Conservation (phyloP, 2,888 invertebrate species). For the Lepidonotus clava region DNA sequence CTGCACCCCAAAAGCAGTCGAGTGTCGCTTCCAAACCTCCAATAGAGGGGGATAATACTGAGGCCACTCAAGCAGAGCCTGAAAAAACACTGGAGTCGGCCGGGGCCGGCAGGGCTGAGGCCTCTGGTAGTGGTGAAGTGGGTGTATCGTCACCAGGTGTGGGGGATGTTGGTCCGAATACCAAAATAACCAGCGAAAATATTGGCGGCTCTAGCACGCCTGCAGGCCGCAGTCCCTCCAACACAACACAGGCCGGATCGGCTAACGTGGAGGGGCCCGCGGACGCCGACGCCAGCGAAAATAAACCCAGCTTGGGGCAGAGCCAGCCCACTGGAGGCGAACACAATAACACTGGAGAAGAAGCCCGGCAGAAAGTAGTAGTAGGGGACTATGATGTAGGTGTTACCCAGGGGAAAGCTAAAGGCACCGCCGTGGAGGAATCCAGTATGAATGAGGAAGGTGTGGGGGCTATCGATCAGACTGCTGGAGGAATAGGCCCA, state of each 20-base stretch:
- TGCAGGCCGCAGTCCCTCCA: neutral
- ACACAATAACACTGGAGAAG: neutral
- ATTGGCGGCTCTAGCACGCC: neutral
- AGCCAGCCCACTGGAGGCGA: constrained; percentile 7
- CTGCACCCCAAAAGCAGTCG: too few species aligned
- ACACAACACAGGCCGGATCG: neutral
- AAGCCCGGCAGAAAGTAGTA: neutral
- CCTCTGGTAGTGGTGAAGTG: too few species aligned
- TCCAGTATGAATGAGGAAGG: neutral
- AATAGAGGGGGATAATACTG: too few species aligned
- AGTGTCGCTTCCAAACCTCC: too few species aligned
- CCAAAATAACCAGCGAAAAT: constrained; percentile 44
- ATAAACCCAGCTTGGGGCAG: neutral
- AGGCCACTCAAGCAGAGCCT: too few species aligned
- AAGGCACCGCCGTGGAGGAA: neutral
- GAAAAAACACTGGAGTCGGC: too few species aligned
- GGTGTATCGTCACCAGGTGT: neutral
- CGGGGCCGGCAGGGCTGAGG: too few species aligned
- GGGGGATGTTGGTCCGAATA: neutral
- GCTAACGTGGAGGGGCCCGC: neutral
- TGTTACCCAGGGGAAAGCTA: neutral
- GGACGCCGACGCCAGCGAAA: constrained; percentile 10
- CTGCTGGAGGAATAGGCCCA: neutral
- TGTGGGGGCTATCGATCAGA: neutral
- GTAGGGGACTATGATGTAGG: neutral